Evolutionary conservation across 1,140 invertebrate species (phyloP).

Genomic region (Drosophila oshimai): DNA sequence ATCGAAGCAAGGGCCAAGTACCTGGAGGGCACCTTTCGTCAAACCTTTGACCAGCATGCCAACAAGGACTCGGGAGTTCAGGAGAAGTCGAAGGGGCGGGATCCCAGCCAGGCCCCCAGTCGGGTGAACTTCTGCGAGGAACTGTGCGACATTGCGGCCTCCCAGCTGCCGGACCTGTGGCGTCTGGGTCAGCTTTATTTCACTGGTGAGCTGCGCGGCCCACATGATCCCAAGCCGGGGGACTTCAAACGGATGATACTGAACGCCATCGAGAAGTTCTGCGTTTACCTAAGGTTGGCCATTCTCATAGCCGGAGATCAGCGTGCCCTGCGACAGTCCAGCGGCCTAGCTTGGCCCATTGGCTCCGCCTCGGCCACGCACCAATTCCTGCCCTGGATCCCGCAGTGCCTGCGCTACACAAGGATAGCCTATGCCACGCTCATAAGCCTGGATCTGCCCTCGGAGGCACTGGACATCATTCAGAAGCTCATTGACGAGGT

Average conservation of each 20-base stretch:
- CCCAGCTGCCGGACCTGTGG: conserved; percentile 90
- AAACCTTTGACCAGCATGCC: conserved; percentile 73
- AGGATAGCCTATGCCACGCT: conserved; percentile 87
- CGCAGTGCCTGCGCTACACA: conserved; percentile 90
- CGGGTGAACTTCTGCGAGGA: conserved; percentile 81
- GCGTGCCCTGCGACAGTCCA: conserved; percentile 70
- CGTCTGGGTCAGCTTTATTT: conserved; percentile 95
- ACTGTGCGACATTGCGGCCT: conserved; percentile 78
- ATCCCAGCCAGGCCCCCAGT: conserved; percentile 63
- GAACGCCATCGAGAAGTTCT: conserved; percentile 87
- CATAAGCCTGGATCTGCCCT: conserved; percentile 90
- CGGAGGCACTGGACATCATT: conserved; percentile 91
- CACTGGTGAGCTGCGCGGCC: conserved; percentile 90
- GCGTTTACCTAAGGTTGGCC: conserved; percentile 86
- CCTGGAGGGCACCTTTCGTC: conserved; percentile 84
- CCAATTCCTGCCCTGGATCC: conserved; percentile 88
- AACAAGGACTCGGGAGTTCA: conserved; percentile 60
- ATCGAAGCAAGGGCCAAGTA: conserved; percentile 91
- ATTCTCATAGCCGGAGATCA: conserved; percentile 85
- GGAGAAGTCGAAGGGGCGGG: conserved; percentile 72
- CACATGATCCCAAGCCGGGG: conserved; percentile 85
- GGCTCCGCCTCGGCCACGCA: conserved; percentile 83
- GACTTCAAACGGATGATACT: conserved; percentile 86
- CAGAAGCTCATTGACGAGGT: conserved; percentile 94
- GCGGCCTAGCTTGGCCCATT: conserved; percentile 82